A percentile compares a stretch with the other conserved stretches of the same genome.
Conservation (phyloP, 2,797 vertebrate species). For the Lutjanus argentimaculatus region DNA sequence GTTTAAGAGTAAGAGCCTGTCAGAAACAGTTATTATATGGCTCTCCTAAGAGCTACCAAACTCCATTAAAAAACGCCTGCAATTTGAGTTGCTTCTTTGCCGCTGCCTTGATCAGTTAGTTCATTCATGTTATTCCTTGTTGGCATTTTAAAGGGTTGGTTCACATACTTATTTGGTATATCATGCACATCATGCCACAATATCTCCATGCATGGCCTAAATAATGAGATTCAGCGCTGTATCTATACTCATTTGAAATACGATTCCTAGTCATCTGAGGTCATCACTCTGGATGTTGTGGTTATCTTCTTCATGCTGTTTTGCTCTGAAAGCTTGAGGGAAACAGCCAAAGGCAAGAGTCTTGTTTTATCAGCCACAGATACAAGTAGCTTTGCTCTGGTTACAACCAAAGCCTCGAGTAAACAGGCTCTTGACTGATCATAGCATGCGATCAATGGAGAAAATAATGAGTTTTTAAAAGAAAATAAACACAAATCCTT, state of each 20-base stretch:
- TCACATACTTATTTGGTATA: not conserved
- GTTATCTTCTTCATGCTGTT: constrained; percentile 10
- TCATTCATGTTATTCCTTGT: no score
- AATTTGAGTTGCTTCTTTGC: no score
- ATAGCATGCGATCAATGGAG: not conserved
- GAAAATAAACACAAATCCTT: constrained; percentile 36
- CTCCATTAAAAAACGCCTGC: no score
- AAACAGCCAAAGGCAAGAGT: not conserved
- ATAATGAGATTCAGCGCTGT: not conserved
- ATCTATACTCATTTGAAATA: constrained; percentile 11
- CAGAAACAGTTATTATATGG: no score
- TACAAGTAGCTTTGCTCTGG: not conserved
- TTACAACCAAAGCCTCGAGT: constrained; percentile 20
- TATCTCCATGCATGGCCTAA: not conserved
- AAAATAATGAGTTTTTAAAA: constrained; percentile 30
- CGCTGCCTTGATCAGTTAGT: no score
- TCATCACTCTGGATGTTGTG: not conserved
- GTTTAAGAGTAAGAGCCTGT: no score
- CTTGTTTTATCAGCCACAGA: not conserved
- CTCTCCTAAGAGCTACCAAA: no score
- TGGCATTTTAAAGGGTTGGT: not conserved
- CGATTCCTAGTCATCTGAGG: not conserved
- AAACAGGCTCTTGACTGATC: constrained; percentile 26
- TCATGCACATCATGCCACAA: not conserved
- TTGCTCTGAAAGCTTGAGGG: not conserved